Conservation (phyloP, 1,140 invertebrate genomes). For the Microplitis mediator region DNA sequence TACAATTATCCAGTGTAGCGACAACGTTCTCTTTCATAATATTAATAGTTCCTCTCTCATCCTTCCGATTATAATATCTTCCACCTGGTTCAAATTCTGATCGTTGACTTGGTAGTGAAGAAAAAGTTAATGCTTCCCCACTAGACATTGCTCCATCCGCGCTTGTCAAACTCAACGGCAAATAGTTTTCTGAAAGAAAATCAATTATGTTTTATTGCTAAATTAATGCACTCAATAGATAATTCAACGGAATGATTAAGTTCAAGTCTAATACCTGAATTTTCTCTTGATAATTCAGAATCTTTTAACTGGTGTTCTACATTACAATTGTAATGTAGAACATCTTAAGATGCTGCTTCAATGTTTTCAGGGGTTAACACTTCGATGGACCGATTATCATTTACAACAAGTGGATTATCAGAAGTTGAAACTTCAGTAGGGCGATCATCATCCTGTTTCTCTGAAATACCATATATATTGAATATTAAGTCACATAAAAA, state of each 20-base stretch:
- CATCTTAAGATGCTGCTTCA: neutral
- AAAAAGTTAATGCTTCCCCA: neutral
- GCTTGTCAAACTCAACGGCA: neutral
- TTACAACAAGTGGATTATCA: neutral
- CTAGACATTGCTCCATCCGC: neutral
- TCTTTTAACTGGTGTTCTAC: neutral
- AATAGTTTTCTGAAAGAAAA: slow-evolving; percentile 1
- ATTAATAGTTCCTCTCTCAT: slow-evolving; percentile 35
- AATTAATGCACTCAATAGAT: neutral
- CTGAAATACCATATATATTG: neutral
- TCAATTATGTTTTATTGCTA: neutral
- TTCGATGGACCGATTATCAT: neutral
- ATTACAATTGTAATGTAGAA: too few relatives aligned
- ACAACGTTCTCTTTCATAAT: slow-evolving; percentile 39
- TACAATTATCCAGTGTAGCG: slow-evolving; percentile 36
- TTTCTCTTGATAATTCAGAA: neutral
- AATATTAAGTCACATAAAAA: neutral
- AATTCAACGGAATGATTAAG: neutral
- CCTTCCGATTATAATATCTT: slow-evolving; percentile 22
- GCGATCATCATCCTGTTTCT: slow-evolving; percentile 10
- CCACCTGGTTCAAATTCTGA: slow-evolving; percentile 7
- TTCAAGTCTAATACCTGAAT: neutral
- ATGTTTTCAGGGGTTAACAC: neutral
- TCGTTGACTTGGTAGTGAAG: neutral
- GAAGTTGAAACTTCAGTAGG: neutral